Base-by-base conservation (phyloP, 1,140 invertebrate species). In the Samia ricini region DNA sequence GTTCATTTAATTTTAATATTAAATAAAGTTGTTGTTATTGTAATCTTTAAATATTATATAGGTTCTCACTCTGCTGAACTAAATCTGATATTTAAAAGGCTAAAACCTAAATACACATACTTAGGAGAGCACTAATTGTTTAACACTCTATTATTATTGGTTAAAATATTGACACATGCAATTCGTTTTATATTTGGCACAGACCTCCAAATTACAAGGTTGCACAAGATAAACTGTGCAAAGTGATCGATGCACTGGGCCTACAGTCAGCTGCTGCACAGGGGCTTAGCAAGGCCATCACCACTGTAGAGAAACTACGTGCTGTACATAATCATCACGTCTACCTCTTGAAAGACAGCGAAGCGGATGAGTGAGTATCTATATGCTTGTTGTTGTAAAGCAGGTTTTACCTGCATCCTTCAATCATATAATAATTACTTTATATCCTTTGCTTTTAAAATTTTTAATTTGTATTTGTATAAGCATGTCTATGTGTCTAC, bases 221-320 rank as follows among this genome's bases (percentile, higher is more conserved):
- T 73, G 92, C 92, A 69, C 92, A 94, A 66, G 91, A 92, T 24
- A 92, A 92, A 67, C 83, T 95, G 29, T 91, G 92, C 21, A 92
- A 93, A 72, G 87, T 96, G 56, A 83, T 96, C 8, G 94, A 96
- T 74, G 89, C 90, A 8, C 91, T 96, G 83, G 95, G 95, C 0
- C 91, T 94, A 73, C 92, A 94, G 29, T 96, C 95, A 15, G 94
- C 95, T 1, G 85, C 87, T 29, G 94, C 95, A n/a, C 95, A 96
- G 84, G 94, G 94, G n/a, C 86, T 96, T 0, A 92, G 85, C 57
- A 94, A 93, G 74, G 91, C 94, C 1, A 94, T 96, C 66, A 96
- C 95, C 6, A 95, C 92, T 22, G 91, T 94, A 1, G 91, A 94
- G 15, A 93, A 93, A 68, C 77, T 96, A 7, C 91, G 93, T 50